A percentile compares a stretch with the other conserved stretches of the same genome.
These are phyloP conservation scores for Falco rusticolus DNA, from an alignment of 2,797 vertebrate species.

Conservation along the genomic window DNA sequence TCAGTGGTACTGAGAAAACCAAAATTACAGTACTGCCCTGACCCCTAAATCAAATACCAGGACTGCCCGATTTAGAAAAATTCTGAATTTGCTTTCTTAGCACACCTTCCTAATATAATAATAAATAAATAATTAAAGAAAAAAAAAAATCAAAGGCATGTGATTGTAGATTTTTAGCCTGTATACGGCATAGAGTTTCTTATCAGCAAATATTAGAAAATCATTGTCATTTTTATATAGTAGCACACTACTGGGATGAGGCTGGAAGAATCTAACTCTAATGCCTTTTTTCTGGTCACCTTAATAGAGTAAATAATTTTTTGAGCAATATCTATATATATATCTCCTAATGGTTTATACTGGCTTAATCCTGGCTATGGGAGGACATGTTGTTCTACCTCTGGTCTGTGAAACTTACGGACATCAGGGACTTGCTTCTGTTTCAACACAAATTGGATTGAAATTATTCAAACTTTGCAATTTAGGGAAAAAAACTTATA, in stretches of 20 bases:
- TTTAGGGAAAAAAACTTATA: background rate
- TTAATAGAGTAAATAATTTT: background rate
- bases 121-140: too few species aligned
- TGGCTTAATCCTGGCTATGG: background rate
- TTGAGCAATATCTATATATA: background rate
- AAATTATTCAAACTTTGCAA: background rate
- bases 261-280: background rate
- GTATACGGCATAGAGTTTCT: background rate
- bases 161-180: background rate
- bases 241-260: background rate
- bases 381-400: background rate
- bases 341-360: background rate
- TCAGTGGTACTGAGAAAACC: background rate
- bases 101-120: too few species aligned
- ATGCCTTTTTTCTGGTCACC: background rate
- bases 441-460: background rate
- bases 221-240: background rate
- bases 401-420: background rate
- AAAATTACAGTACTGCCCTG: background rate
- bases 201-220: background rate
- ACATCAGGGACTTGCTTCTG: background rate
- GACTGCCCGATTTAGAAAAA: background rate
- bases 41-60: background rate
- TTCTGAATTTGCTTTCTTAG: background rate
- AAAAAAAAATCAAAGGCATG: accelerated